Evolutionary conservation across 2,113 vertebrate genomes (phyloP).

Genomic region (Burhinus oedicnemus): DNA sequence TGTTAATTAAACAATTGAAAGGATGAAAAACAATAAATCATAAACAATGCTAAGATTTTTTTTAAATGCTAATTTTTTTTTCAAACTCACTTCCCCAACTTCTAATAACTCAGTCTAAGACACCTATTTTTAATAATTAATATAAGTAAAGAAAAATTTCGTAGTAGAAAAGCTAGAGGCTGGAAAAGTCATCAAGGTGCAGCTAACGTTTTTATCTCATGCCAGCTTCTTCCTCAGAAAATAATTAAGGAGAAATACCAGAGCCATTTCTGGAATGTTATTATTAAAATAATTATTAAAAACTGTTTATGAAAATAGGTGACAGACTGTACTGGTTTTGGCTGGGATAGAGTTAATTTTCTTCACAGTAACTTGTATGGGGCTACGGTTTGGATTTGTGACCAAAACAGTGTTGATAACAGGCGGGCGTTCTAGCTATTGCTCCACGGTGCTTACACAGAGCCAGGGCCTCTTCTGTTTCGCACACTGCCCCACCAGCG

Average conservation of each 20-base stretch:
- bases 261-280: not conserved
- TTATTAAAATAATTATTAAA: not conserved
- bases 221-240: not conserved
- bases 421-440: accelerated
- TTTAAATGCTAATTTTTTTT: not conserved
- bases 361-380: not conserved
- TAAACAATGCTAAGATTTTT: not conserved
- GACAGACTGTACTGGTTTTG: not conserved
- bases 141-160: not conserved
- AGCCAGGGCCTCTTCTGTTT: not conserved
- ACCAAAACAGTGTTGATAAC: not conserved
- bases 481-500: accelerated
- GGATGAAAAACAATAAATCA: not conserved
- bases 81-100: not conserved
- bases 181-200: not conserved
- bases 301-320: not conserved
- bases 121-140: not conserved
- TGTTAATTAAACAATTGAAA: not conserved
- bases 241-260: not conserved
- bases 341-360: not conserved
- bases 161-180: not conserved
- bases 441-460: not conserved
- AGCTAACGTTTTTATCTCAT: not conserved
- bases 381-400: not conserved
- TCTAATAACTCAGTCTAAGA: not conserved